These are phyloP conservation scores for Petaurus breviceps DNA, from an alignment of 2,113 vertebrate genomes.

Conservation along the genomic window DNA sequence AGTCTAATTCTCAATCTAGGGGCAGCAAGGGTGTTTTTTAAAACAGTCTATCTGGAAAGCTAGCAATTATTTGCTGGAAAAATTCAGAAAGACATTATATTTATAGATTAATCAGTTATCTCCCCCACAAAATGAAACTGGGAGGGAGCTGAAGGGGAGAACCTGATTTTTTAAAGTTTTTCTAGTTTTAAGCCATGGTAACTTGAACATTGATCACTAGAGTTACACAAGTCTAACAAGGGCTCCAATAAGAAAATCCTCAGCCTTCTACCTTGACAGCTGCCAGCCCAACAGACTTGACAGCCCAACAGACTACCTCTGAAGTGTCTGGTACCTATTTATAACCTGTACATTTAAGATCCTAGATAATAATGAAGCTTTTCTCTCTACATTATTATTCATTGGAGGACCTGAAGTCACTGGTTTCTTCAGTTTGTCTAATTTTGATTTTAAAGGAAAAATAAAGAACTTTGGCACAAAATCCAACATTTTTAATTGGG, in stretches of 20 bases:
- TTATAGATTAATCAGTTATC: constrained; percentile 17
- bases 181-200: background rate
- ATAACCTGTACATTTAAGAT: background rate
- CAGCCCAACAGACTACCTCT: background rate
- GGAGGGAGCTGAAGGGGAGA: background rate
- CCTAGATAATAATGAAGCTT: constrained; percentile 22
- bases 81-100: constrained; percentile 34
- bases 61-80: constrained; percentile 45
- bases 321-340: background rate
- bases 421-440: constrained; percentile 16
- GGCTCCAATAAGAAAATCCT: constrained; percentile 54
- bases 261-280: constrained; percentile 19
- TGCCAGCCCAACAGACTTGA: background rate
- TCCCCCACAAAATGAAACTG: background rate
- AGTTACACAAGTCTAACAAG: constrained; percentile 16
- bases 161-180: background rate
- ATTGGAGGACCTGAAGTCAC: constrained; percentile 5
- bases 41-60: background rate
- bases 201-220: constrained; percentile 34
- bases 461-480: background rate
- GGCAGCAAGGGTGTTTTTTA: background rate
- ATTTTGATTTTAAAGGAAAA: constrained; percentile 40
- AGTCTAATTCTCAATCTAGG: background rate
- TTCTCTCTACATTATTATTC: background rate
- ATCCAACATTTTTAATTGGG: background rate